phyloP scores from a whole-genome alignment of 2,113 vertebrate species.

The Phyllopteryx taeniolatus region DNA sequence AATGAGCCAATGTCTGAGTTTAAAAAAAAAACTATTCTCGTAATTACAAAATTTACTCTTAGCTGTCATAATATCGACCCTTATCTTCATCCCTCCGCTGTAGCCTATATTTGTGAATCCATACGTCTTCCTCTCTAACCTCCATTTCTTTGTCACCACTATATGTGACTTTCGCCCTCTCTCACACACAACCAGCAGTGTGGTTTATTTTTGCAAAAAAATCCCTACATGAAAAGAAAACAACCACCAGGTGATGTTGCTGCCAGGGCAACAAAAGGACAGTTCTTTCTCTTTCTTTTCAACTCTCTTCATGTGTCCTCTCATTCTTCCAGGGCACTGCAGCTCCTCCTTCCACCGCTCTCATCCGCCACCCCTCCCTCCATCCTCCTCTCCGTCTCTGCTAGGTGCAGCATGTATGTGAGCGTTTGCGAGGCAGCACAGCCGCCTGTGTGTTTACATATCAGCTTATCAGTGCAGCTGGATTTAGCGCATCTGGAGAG shows the following conservation, averaged over 20 bases:
- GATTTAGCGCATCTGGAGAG: conserved; percentile 69
- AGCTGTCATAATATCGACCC: conserved; percentile 4
- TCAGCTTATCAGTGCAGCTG: conserved; percentile 68
- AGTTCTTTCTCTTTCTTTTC: conserved; percentile 46
- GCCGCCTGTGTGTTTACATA: conserved; percentile 74
- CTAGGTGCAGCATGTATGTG: conserved; percentile 76
- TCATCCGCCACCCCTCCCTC: conserved; percentile 46
- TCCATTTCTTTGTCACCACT: conserved; percentile 6
- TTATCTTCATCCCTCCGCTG: conserved; percentile 14
- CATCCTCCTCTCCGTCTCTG: conserved; percentile 59
- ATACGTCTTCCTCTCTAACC: conserved; percentile 17
- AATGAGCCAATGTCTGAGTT: conserved; percentile 23
- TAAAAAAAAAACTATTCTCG: conserved; percentile 6
- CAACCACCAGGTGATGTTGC: conserved; percentile 28
- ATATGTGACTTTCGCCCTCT: not conserved
- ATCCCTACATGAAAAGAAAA: conserved; percentile 19
- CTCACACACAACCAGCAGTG: not conserved
- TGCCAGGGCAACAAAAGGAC: conserved; percentile 44
- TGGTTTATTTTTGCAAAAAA: conserved; percentile 19
- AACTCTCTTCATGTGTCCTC: conserved; percentile 40
- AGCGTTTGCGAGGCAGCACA: conserved; percentile 65
- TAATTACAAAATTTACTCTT: conserved; percentile 12
- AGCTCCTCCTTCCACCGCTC: conserved; percentile 68
- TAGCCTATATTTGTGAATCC: conserved; percentile 11
- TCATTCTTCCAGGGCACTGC: conserved; percentile 60